Percentiles rank a stretch among this genome's conserved stretches.
These are phyloP conservation scores for Pagrus major DNA, from an alignment of 2,113 vertebrate species.

Conservation along the genomic window DNA sequence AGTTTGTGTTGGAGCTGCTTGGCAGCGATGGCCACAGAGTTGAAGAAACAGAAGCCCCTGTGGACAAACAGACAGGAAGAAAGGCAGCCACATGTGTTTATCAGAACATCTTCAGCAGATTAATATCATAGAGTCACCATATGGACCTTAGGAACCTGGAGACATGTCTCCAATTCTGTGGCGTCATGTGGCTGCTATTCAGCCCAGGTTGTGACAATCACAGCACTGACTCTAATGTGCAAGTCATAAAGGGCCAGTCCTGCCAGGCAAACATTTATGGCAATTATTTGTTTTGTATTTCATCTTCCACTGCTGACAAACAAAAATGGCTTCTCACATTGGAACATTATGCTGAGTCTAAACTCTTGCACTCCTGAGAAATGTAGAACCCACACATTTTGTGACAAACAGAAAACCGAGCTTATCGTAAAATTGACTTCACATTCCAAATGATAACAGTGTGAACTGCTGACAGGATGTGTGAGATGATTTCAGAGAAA, in stretches of 20 bases:
- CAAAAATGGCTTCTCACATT: slow-evolving; percentile 31
- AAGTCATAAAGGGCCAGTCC: slow-evolving; percentile 31
- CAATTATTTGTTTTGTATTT: slow-evolving; percentile 46
- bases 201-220: slow-evolving; percentile 50
- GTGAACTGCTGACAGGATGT: slow-evolving; percentile 38
- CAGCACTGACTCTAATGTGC: slow-evolving; percentile 11
- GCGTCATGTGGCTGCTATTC: slow-evolving; percentile 42
- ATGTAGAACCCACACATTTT: slow-evolving; percentile 42
- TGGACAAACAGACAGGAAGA: slow-evolving; percentile 70
- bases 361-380: slow-evolving; percentile 27
- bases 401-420: slow-evolving; percentile 52
- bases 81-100: slow-evolving; percentile 69
- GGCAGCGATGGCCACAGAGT: slow-evolving; percentile 94
- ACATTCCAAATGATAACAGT: slow-evolving; percentile 47
- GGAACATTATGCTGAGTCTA: slow-evolving; percentile 41
- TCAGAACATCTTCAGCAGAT: slow-evolving; percentile 61
- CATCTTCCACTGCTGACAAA: slow-evolving; percentile 50
- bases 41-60: slow-evolving; percentile 96
- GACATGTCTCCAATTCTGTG: slow-evolving; percentile 29
- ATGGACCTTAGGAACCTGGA: slow-evolving; percentile 67
- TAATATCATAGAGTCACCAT: slow-evolving; percentile 59
- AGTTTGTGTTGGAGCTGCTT: slow-evolving; percentile 87
- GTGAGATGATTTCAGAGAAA: slow-evolving; percentile 60
- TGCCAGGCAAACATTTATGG: slow-evolving; percentile 48
- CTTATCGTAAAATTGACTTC: slow-evolving; percentile 49